Base-by-base conservation (phyloP, 2,888 invertebrate genomes). In the Sinotaia quadrata region DNA sequence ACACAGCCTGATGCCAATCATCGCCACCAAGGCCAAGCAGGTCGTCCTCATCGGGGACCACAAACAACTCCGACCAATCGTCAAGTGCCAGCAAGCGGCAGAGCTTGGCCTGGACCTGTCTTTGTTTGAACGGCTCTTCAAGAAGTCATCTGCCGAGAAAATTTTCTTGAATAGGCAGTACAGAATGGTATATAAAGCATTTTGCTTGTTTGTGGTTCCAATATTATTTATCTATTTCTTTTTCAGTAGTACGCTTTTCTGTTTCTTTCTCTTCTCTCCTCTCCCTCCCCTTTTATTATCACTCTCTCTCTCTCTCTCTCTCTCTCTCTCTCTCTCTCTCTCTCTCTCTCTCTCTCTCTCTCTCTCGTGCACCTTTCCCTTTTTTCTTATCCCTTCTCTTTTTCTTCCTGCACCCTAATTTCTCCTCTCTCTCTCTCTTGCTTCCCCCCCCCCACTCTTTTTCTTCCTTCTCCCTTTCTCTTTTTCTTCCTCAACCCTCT, bases 31-130 rank as follows among this genome's bases (percentile, higher is more conserved):
- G 44, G 77, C 81, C 8, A 54, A 29, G 54, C 81, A 15, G 2
- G 80, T 85, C 21, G 80, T 85, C 10, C 78, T 85, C n/a, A 82
- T 85, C 59, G 85, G 85, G 1, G 85, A 85, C 68, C 84, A 85
- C 69, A 81, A 81, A 66, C 85, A 85, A 70, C 79, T 85, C 4
- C 71, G 80, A 27, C 85, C 85, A 18, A 81, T 85, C 34, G 76
- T 85, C 33, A 77, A 72, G 57, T 78, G 74, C 36, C 71, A 61
- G 31, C 36, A 58, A n/a, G 82, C 82, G 4, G 75, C 71, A 8
- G 60, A 77, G 27, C 72, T 80, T 8, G 84, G 84, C 15, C 69
- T 84, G 27, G 74, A 77, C 18, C 71, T 36, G 37, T 82, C 82
- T 0, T 65, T 84, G 44, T 81, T 84, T 69, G 78, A 79, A 59